A percentile compares a stretch with the other conserved stretches of the same genome.
phyloP scores from a whole-genome alignment of 2,113 vertebrate species.

The Phrynosoma blainvillii region DNA sequence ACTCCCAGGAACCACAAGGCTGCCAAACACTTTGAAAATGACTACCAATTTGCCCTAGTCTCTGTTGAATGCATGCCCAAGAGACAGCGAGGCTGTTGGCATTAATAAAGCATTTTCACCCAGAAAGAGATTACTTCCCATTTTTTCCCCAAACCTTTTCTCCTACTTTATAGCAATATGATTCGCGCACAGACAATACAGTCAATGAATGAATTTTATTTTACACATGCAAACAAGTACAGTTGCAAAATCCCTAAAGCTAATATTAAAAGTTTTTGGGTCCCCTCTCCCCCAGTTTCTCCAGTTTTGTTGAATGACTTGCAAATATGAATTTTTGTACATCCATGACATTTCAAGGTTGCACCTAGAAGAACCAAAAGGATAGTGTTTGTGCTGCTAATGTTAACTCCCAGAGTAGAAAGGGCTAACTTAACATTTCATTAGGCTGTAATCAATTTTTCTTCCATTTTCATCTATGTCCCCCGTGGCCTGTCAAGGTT shows the following conservation, averaged over 20 bases:
- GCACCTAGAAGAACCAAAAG: neutral
- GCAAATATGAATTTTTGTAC: neutral
- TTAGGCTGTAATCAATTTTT: constrained; percentile 31
- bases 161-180: constrained; percentile 54
- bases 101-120: constrained; percentile 91
- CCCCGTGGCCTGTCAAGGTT: constrained; percentile 7
- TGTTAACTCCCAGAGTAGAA: constrained; percentile 3
- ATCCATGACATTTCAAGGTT: neutral
- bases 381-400: neutral
- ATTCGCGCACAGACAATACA: constrained; percentile 11
- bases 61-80: constrained; percentile 87
- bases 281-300: too few species aligned
- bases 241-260: neutral
- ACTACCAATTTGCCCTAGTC: constrained; percentile 94
- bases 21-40: constrained; percentile 89
- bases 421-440: neutral
- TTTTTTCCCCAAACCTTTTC: constrained; percentile 65
- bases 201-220: rapidly evolving
- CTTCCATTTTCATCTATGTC: constrained; percentile 33
- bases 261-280: neutral
- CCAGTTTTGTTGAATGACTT: neutral
- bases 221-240: neutral
- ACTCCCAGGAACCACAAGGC: constrained; percentile 85
- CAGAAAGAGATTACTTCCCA: constrained; percentile 86
- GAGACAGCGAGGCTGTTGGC: constrained; percentile 79